phyloP scores from a whole-genome alignment of 1,140 invertebrate genomes.

The Trichomalopsis sarcophagae region DNA sequence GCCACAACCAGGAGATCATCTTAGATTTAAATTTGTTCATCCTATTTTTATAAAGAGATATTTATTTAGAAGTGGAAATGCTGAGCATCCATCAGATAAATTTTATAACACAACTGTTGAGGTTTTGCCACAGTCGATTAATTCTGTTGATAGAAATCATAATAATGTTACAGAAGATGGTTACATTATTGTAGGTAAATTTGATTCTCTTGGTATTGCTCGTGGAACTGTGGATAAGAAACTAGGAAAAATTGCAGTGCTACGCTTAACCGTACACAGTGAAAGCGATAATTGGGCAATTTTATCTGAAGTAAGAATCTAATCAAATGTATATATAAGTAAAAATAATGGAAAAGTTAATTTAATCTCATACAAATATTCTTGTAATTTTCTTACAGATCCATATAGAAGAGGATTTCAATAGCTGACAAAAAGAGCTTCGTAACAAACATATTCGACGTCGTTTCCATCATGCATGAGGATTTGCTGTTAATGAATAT shows the following conservation, averaged over 20 bases:
- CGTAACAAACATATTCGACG: background rate
- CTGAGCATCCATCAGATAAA: conserved; percentile 92
- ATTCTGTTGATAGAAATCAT: conserved; percentile 66
- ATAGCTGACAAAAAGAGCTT: conserved; percentile 60
- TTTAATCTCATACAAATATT: conserved; percentile 1
- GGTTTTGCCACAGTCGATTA: conserved; percentile 79
- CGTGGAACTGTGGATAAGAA: conserved; percentile 81
- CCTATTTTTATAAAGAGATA: conserved; percentile 88
- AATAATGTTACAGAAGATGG: conserved; percentile 82
- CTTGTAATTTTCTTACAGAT: conserved; percentile 57
- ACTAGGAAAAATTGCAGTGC: conserved; percentile 81
- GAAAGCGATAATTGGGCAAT: conserved; percentile 94
- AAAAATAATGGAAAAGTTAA: background rate
- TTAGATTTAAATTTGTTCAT: conserved; percentile 88
- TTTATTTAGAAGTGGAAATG: conserved; percentile 93
- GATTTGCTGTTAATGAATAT: conserved; percentile 35
- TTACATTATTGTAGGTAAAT: conserved; percentile 84
- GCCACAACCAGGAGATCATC: conserved; percentile 88
- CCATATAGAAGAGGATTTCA: conserved; percentile 65
- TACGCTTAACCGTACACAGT: conserved; percentile 86
- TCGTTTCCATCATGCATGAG: conserved; percentile 27
- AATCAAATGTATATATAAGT: background rate
- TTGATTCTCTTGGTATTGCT: conserved; percentile 87
- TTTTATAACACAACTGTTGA: conserved; percentile 94
- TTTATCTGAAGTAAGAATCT: conserved; percentile 86